These are phyloP conservation scores for Circaetus gallicus DNA, from an alignment of 2,113 vertebrate species.

Conservation along the genomic window DNA sequence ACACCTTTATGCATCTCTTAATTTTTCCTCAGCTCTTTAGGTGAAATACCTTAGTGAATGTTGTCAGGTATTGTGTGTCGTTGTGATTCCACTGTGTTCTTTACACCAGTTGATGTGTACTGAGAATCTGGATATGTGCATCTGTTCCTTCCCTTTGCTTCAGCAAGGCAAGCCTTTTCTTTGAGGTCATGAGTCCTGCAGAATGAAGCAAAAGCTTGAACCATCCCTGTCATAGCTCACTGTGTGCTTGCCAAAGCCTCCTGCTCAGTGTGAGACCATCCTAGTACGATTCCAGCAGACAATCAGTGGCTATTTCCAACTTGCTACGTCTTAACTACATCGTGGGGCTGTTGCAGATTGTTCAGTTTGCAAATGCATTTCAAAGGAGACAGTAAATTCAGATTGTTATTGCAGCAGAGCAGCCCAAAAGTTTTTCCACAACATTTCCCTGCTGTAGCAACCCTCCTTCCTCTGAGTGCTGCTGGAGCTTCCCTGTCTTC, in stretches of 20 bases:
- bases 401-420: not conserved
- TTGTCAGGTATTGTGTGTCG: not conserved
- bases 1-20: not conserved
- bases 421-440: not conserved
- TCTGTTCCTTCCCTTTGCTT: not conserved
- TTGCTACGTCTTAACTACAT: not conserved
- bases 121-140: not conserved
- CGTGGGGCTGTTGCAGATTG: not conserved
- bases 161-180: not conserved
- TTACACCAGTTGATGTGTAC: not conserved
- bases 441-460: not conserved
- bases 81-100: not conserved
- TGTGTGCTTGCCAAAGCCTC: not conserved
- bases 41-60: not conserved
- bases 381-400: not conserved
- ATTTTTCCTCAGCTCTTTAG: not conserved
- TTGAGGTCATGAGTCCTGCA: not conserved
- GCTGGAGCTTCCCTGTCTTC: not conserved
- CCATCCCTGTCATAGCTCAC: not conserved
- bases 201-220: not conserved
- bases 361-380: not conserved
- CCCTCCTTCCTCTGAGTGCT: not conserved
- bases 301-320: not conserved
- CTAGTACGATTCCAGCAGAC: not conserved
- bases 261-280: not conserved